phyloP scores from a whole-genome alignment of 2,797 vertebrate species.

The Ammospiza maritima region DNA sequence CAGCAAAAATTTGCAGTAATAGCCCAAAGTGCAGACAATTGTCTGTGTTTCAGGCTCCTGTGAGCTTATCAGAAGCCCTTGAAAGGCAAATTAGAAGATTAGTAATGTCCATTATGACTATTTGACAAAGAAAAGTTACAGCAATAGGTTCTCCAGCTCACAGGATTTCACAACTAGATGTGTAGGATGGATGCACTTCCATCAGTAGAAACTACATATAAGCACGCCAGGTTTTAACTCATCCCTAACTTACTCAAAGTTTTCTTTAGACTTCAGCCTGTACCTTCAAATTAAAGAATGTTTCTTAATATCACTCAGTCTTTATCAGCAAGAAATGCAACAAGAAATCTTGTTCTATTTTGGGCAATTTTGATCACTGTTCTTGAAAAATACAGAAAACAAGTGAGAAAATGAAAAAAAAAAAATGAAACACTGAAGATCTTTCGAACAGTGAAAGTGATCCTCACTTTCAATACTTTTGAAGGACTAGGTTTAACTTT shows the following conservation, averaged over 20 bases:
- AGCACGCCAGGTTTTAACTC: neutral
- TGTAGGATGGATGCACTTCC: neutral
- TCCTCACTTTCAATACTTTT: neutral
- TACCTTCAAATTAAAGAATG: neutral
- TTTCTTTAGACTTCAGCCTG: neutral
- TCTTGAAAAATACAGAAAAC: neutral
- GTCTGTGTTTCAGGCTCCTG: slow-evolving; percentile 33
- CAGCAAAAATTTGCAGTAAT: neutral
- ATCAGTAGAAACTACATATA: neutral
- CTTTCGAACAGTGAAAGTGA: neutral
- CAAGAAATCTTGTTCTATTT: neutral
- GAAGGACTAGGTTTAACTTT: neutral
- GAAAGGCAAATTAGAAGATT: slow-evolving; percentile 17
- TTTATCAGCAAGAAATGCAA: neutral
- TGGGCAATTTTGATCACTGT: neutral
- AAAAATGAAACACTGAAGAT: neutral
- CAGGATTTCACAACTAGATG: neutral
- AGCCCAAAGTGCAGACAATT: neutral
- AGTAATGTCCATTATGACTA: neutral
- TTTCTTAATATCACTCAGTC: neutral
- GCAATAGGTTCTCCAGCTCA: neutral
- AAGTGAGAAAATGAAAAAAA: neutral
- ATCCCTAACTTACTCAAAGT: neutral
- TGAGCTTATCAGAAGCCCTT: slow-evolving; percentile 22
- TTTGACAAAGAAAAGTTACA: neutral